Percentiles rank a stretch among this genome's conserved stretches.
These are phyloP conservation scores for Antennarius striatus DNA, from an alignment of 2,113 vertebrate genomes.

Conservation along the genomic window DNA sequence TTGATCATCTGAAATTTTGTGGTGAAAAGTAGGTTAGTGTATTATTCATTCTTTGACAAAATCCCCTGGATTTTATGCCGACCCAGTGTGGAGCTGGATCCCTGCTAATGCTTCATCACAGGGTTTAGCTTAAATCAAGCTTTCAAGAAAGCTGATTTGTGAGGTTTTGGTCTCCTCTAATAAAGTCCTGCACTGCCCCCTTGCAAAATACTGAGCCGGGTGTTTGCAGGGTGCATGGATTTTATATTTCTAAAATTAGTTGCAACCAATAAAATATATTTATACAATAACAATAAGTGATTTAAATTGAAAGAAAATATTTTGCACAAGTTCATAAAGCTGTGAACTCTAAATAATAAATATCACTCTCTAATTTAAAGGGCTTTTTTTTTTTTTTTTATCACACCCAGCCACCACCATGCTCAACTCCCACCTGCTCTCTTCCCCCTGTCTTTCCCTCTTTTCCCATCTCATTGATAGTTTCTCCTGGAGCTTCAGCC, in stretches of 20 bases:
- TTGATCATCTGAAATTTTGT: slow-evolving; percentile 39
- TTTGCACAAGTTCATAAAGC: slow-evolving; percentile 18
- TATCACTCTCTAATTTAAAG: slow-evolving; percentile 71
- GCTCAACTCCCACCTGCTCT: slow-evolving; percentile 5
- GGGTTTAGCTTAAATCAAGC: slow-evolving; percentile 24
- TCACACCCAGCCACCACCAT: background rate
- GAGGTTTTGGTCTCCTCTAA: slow-evolving; percentile 32
- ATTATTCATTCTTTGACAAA: slow-evolving; percentile 26
- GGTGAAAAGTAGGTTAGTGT: slow-evolving; percentile 41
- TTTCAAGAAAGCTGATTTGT: slow-evolving; percentile 26
- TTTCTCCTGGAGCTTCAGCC: slow-evolving; percentile 76
- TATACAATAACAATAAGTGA: background rate
- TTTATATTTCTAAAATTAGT: background rate
- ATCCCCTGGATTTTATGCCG: slow-evolving; percentile 23
- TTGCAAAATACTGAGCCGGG: slow-evolving; percentile 16
- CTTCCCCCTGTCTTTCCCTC: slow-evolving; percentile 30
- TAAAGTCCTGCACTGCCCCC: slow-evolving; percentile 57
- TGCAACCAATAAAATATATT: background rate
- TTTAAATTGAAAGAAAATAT: background rate
- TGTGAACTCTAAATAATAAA: slow-evolving; percentile 64
- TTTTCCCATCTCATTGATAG: slow-evolving; percentile 77
- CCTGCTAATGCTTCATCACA: slow-evolving; percentile 38
- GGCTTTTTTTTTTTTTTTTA: slow-evolving; percentile 49
- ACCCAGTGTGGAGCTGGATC: slow-evolving; percentile 22
- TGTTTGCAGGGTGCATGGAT: slow-evolving; percentile 9